Percentiles rank a stretch among this genome's conserved stretches.
Evolutionary conservation across 2,888 invertebrate species (phyloP).

Genomic region (Andrena bucephala): DNA sequence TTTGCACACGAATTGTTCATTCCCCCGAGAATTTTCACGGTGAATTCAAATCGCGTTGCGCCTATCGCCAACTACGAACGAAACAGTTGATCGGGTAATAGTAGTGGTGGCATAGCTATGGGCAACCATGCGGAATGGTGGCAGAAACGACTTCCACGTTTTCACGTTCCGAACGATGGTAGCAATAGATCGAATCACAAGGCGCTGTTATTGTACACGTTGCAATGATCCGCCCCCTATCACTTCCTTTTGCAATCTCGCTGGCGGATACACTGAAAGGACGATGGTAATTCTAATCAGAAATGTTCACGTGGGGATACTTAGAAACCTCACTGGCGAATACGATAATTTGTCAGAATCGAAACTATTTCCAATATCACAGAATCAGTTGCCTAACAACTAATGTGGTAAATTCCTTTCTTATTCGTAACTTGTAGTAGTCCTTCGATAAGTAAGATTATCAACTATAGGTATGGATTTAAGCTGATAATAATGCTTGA

Average conservation of each 20-base stretch:
- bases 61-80: conserved; percentile 11
- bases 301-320: neutral
- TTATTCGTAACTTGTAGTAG: neutral
- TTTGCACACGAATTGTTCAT: neutral
- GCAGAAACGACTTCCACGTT: conserved; percentile 74
- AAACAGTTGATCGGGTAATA: conserved; percentile 53
- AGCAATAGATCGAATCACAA: conserved; percentile 56
- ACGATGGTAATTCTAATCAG: conserved; percentile 51
- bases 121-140: conserved; percentile 79
- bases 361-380: conserved; percentile 50
- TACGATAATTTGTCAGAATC: conserved; percentile 68
- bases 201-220: conserved; percentile 53
- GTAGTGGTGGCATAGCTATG: conserved; percentile 78
- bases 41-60: conserved; percentile 19
- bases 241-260: conserved; percentile 36
- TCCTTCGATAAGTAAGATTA: no score
- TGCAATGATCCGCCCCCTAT: conserved; percentile 25
- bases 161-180: conserved; percentile 65
- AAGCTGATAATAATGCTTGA: no score
- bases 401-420: neutral
- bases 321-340: conserved; percentile 34
- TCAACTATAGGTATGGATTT: no score
- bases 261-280: conserved; percentile 4
- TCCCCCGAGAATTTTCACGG: conserved; percentile 10
- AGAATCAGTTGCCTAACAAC: conserved; percentile 17